Base-by-base conservation (phyloP, 92 coral and sea anemone genomes). In the Micromussa lordhowensis region DNA sequence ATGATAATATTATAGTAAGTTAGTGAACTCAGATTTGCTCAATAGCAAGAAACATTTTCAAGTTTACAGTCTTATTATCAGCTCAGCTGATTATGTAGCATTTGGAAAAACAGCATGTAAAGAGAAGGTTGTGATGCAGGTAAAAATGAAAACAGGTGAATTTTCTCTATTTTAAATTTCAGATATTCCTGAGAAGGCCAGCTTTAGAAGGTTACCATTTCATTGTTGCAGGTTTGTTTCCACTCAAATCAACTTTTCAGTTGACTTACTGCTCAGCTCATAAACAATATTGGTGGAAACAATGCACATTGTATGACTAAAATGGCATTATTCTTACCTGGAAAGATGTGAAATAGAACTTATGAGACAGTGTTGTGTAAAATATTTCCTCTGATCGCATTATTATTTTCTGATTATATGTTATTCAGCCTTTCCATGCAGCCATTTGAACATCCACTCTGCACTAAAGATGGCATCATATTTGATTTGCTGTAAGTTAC, bases 391-490 rank as follows among this genome's bases (percentile, higher is more conserved):
- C 68, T 13, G 11, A 24, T 7, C 30, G 24, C 19, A 5, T 5
- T 61, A 57, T 22, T 57, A 32, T 51, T 63, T 64, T 72, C 29
- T 4, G n/a, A 26, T 72, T 34, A 12, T 69, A 35, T 87, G 49
- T 31, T 82, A 69, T 90, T 22, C 79, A 97, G 99, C 83, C 93
- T 97, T 77, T 96, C 98, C 58, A 91, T 97, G 80, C 99, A 97
- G 91, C 99, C 99, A 79, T 97, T 97, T 96, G 99, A 94, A 29
- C 94, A 97, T 66, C 99, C 99, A 32, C 93, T 95, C 29, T 95
- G 98, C 83, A 97, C 99, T 21, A 97, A 96, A 90, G 98, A 97
- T 75, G 99, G 99, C 19, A 86, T 92, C 32, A 95, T 97, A 69
- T 97, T 94, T 93, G 99, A 97, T 82, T 90, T 97, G 68, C 86